Evolutionary conservation across 2,113 vertebrate genomes (phyloP).

Genomic region (Potamarius usumacintae): DNA sequence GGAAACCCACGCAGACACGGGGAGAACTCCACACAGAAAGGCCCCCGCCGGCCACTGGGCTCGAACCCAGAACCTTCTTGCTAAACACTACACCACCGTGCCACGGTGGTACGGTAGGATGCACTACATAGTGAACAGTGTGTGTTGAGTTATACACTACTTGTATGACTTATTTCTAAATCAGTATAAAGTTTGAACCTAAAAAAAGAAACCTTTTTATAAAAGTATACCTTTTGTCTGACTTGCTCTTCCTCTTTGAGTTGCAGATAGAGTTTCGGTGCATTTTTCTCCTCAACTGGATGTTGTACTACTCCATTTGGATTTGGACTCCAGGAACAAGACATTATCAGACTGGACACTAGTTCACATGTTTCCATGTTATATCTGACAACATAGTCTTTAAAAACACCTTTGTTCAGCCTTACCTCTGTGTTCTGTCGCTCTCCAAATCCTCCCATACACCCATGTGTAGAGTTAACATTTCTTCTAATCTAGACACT

Average conservation of each 20-base stretch:
- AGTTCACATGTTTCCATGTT: neutral
- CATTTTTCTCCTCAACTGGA: conserved; percentile 32
- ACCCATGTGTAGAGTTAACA: conserved; percentile 55
- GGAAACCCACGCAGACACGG: no score
- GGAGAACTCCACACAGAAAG: no score
- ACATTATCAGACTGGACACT: neutral
- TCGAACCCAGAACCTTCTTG: no score
- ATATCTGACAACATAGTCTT: neutral
- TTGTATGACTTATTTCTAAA: neutral
- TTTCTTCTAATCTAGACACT: conserved; percentile 70
- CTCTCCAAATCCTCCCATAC: conserved; percentile 56
- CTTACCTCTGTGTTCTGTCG: conserved; percentile 17
- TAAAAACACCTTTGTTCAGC: neutral
- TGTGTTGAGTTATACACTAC: no score
- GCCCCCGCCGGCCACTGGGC: no score
- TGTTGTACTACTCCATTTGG: conserved; percentile 25
- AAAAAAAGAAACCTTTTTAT: neutral
- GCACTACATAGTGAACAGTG: no score
- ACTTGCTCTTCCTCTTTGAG: conserved; percentile 69
- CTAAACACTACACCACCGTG: no score
- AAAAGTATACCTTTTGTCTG: conserved; percentile 62
- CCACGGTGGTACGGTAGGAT: no score
- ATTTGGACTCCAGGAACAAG: conserved; percentile 37
- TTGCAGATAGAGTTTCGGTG: conserved; percentile 57
- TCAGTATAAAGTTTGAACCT: neutral